Evolutionary conservation across 92 coral and sea anemone species (phyloP), one percentile per base, ranked within the genome.

Genomic region (Plumapathes pennacea): DNA sequence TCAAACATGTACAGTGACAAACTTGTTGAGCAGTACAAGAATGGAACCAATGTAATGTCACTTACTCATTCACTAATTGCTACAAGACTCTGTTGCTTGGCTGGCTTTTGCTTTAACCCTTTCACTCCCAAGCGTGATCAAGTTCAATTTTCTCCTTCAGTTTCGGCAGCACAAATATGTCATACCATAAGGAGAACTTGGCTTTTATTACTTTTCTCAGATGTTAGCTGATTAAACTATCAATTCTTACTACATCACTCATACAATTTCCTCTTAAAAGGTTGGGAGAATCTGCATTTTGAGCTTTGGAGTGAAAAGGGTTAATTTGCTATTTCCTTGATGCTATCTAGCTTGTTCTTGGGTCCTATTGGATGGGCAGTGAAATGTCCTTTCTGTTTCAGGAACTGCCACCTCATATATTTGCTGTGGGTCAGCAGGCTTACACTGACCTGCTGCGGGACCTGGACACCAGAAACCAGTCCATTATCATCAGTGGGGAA

Each of bases 341-440:
- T 22, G 13, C 2, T 9, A 1, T 3, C 1, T 52, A 14, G 9
- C 19, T 13, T 0, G 13, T 22, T 38, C 5, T 2, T 4, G 9
- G 6, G 4, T 23, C 24, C 12, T 1, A 9, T 37, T 32, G n/a
- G 4, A n/a, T 57, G 12, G 18, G 21, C n/a, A 25, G 3, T 25
- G 15, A 7, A 9, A n/a, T n/a, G n/a, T n/a, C n/a, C n/a, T 14
- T 43, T 47, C 7, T 43, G 7, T 29, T 48, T 4, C 19, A 86
- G 95, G 75, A 74, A 33, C 52, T 58, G 19, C 95, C 95, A 5
- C 89, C 95, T 39, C 95, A 86, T 38, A 86, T 86, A 36, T 86
- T 64, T 71, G 85, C 85, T 11, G 80, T 86, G 50, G 95, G 95
- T 1, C 85, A 77, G 42, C 71, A 66, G 60, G 95, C 89, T 11